Base-by-base conservation (phyloP, 1,140 invertebrate genomes). In the Pseudomyrmex flavicornis region DNA sequence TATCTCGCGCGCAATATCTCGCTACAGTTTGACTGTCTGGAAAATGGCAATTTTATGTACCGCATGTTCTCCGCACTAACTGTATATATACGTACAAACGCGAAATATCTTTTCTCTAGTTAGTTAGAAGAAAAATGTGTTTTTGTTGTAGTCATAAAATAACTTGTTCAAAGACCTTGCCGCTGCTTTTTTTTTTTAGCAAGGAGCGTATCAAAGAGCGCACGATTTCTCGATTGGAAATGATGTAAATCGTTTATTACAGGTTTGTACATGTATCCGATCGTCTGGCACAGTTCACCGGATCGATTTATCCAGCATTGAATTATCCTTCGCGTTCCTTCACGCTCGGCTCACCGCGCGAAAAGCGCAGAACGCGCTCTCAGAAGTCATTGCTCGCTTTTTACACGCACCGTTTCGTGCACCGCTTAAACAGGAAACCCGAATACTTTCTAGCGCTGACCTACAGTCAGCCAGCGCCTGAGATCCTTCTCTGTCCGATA, bases 381-480 rank as follows among this genome's bases (percentile, higher is more conserved):
- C 35, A 84, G 68, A 74, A 91, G 80, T 87, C 72, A 79, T 83
- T 83, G 88, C 76, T 90, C 86, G 85, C 80, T 87, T 83, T 84
- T 83, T 74, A 72, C 79, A 83, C 69, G 87, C 88, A 76, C 82
- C 72, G 86, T 86, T 86, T 85, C 70, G 68, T 73, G 61, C 69
- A 7, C 35, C 66, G 66, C 54, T 66, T 54, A 83, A 35, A 74
- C 74, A 85, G 88, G 90, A 90, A 88, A 89, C 86, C 73, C 82
- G 69, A 87, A 84, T 90, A 89, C 84, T 90, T 92, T 92, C 89
- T 92, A 91, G 65, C 66, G 85, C 74, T 89, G 85, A 91, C 85
- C 90, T 85, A 91, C 80, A 88, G 59, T n/a, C 13, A 2, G 59
- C 0, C 35, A 35, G 50, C 50, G 50, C 26, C 46, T 22, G 7